Percentiles rank a stretch among this genome's conserved stretches.
Conservation (phyloP, 1,140 invertebrate genomes). For the Drosophila pseudoananassae region DNA sequence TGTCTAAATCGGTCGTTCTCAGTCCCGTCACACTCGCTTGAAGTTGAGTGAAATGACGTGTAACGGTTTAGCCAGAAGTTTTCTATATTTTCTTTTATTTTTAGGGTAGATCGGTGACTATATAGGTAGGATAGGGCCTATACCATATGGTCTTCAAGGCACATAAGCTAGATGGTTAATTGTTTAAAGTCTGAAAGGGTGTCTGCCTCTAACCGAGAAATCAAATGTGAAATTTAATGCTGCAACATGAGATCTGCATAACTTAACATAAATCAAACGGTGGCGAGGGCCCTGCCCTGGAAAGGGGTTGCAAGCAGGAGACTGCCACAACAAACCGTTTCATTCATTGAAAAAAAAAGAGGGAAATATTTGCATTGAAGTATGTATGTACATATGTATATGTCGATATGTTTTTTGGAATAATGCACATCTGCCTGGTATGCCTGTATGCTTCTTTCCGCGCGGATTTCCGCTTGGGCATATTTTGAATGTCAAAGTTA, state of each 20-base stretch:
- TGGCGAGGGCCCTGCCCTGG: conserved; percentile 30
- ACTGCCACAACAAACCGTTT: conserved; percentile 39
- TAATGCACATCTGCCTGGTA: conserved; percentile 36
- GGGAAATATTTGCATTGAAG: conserved; percentile 35
- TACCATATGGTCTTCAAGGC: conserved; percentile 1
- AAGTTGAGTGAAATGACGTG: conserved; percentile 60
- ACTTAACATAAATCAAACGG: conserved; percentile 58
- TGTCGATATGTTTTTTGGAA: conserved; percentile 6
- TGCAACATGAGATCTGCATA: conserved; percentile 57
- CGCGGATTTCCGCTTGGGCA: conserved; percentile 44
- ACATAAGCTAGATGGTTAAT: neutral
- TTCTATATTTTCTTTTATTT: neutral
- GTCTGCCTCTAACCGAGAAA: conserved; percentile 41
- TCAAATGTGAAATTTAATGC: conserved; percentile 59
- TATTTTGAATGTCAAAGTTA: conserved; percentile 78
- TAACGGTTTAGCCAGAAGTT: conserved; percentile 32
- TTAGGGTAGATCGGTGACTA: conserved; percentile 10
- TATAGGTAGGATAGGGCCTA: neutral
- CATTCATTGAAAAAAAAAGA: conserved; percentile 55
- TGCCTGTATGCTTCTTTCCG: conserved; percentile 21
- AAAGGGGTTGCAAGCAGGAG: conserved; percentile 36
- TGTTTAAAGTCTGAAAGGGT: conserved; percentile 8
- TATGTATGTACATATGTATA: neutral
- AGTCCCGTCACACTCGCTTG: conserved; percentile 50
- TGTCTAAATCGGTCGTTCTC: conserved; percentile 67